A percentile compares a stretch with the other conserved stretches of the same genome.
These are phyloP conservation scores for Drymonia ruficornis DNA, from an alignment of 2,888 invertebrate species.

Conservation along the genomic window DNA sequence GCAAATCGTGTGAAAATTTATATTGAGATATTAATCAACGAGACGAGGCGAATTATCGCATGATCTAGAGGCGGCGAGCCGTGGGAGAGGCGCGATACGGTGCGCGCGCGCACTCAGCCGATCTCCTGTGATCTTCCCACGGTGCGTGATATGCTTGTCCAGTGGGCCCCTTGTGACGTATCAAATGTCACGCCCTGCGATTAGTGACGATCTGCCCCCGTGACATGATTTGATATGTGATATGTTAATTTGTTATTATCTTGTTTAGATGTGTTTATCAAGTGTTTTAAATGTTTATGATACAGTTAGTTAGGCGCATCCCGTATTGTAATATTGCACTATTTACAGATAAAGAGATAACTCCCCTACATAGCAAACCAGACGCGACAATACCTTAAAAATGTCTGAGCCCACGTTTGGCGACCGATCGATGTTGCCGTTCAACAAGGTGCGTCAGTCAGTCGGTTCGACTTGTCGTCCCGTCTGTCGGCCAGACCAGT, in stretches of 20 bases:
- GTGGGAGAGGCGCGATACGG: constrained; percentile 60
- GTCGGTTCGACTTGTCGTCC: too few species aligned
- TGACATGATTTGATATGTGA: constrained; percentile 4
- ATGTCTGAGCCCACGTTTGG: too few species aligned
- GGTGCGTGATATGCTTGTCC: constrained; percentile 46
- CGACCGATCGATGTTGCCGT: too few species aligned
- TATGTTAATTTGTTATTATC: constrained; percentile 9
- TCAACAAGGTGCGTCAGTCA: too few species aligned
- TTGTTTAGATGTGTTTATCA: constrained; percentile 5
- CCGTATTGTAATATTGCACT: too few species aligned
- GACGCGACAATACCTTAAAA: too few species aligned
- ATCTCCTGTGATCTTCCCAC: constrained; percentile 53
- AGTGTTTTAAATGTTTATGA: background rate
- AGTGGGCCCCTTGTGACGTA: constrained; percentile 53
- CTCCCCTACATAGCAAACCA: too few species aligned
- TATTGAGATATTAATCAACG: constrained; percentile 55
- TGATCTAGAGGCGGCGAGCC: constrained; percentile 44
- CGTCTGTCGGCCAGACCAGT: too few species aligned
- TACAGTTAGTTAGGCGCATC: too few species aligned
- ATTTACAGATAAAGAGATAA: too few species aligned
- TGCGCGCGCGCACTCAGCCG: constrained; percentile 59
- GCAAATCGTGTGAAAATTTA: constrained; percentile 42
- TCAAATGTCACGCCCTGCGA: constrained; percentile 67
- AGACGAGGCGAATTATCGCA: constrained; percentile 41
- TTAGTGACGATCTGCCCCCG: constrained; percentile 12